Evolutionary conservation across 2,113 vertebrate genomes (phyloP), one percentile per base, ranked within the genome.

Genomic region (Tupaia chinensis): DNA sequence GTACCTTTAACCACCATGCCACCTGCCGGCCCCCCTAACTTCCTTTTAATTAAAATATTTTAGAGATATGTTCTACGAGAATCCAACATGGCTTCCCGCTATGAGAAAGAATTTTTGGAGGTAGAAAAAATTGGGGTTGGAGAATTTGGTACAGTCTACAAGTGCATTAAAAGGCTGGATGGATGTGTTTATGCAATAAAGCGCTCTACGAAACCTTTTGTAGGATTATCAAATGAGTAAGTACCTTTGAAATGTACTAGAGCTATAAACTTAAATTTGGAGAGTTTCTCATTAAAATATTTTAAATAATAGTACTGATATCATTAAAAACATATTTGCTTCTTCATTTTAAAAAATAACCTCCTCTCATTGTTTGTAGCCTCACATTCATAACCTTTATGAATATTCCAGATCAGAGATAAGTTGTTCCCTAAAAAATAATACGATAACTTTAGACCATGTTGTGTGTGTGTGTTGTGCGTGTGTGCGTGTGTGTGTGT

Each of bases 181-280:
- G 99, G 99, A 34, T 99, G 99, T 92, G 97, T 99, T 97, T 99
- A 99, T 54, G 99, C 99, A 97, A 99, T 99, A 94, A 99, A 99
- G 95, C 99, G 98, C 68, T 99, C 99, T 16, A 99, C 98, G 20
- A 98, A 98, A 90, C 99, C 99, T 74, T 98, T 99, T 22, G 98
- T 98, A 44, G 99, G 99, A 92, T 99, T 99, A 63, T 98, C 98
- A 0, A 98, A 99, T 83, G 99, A 99, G 99, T 99, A 98, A 99
- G 99, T 99, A 82, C 74, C 23, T 96, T 87, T 73, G 69, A 86
- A 58, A 65, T 85, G 60, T 65, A 61, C 20, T 78, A 19, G 12
- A 74, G 72, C 16, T 32, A 44, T 3, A 80, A 14, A 53, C 25
- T 89, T 91, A 54, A 19, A 53, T 87, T 83, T 70, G 60, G 22